Evolutionary conservation across 2,888 invertebrate genomes (phyloP).

Genomic region (Allacma fusca): DNA sequence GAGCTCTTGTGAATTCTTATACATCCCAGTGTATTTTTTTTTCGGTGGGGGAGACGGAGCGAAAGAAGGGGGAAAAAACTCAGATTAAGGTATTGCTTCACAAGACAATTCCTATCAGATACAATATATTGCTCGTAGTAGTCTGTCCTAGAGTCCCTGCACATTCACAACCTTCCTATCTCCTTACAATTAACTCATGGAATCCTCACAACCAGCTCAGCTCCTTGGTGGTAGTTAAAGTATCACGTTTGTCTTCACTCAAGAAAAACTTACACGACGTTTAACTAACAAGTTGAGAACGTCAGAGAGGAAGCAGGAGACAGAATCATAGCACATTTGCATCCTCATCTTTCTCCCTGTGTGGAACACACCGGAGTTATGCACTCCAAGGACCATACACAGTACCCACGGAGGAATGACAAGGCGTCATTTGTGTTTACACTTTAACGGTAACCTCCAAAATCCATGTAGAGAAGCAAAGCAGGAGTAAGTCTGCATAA

Average conservation of each 20-base stretch:
- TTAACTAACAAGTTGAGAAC: slow-evolving; percentile 44
- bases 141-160: neutral
- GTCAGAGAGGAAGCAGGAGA: slow-evolving; percentile 35
- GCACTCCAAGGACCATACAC: neutral
- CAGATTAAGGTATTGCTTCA: neutral
- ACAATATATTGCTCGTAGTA: neutral
- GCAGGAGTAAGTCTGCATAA: neutral
- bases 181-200: no score
- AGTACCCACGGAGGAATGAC: neutral
- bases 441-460: no score
- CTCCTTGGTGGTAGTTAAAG: neutral
- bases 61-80: neutral
- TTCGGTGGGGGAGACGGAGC: neutral
- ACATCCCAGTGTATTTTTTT: neutral
- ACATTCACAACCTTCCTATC: neutral
- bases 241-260: no score
- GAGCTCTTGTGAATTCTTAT: slow-evolving; percentile 3
- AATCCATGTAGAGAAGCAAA: no score
- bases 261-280: slow-evolving; percentile 18
- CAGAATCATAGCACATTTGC: slow-evolving; percentile 35
- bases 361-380: neutral
- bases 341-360: slow-evolving; percentile 31
- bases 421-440: slow-evolving; percentile 21
- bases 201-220: no score
- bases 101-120: no score